Base-by-base conservation (phyloP, 1,140 invertebrate genomes). In the Oncopeltus fasciatus region DNA sequence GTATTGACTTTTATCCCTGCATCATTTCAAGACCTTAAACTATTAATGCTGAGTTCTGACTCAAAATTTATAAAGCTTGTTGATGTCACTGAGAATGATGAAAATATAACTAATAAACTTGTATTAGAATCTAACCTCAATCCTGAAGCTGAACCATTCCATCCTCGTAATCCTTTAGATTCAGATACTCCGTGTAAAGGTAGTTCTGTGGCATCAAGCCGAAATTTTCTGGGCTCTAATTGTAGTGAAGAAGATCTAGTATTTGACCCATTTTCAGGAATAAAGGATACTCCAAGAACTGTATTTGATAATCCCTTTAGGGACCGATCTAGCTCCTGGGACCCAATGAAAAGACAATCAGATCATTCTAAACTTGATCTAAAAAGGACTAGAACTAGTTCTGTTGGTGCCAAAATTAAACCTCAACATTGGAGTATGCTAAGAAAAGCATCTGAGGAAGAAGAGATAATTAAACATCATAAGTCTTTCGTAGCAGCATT, bases 1-100 rank as follows among this genome's bases (percentile, higher is more conserved):
- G 77, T 88, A 12, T 68, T 88, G 3, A 87, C 85, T 4, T 78
- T 89, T 67, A 64, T 89, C 16, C 86, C 87, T 2, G 78, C 82
- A 9, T 78, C 80, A 11, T 75, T 80, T 63, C 69, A 74, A 33
- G 81, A 83, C 66, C 70, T 81, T 0, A 79, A 77, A 66, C 26
- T 74, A 9, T 69, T 82, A 21, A 73, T 74, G 65, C 66, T 73
- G 29, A 0, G 27, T 57, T 38, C 64, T 67, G 53, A 61, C 57
- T 20, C 57, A 1, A 72, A 70, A 62, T 44, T 65, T 8, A 68
- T 68, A 11, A 68, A 60, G 64, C 66, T 64, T 18, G 44, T 61
- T 16, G 24, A 53, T 27, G 24, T 18, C 9, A 24, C 49, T 24
- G 53, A 58, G 16, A 26, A 18, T 14, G 57, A 53, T 27, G 31